phyloP scores from a whole-genome alignment of 2,888 invertebrate species.

The Harmothoe impar region DNA sequence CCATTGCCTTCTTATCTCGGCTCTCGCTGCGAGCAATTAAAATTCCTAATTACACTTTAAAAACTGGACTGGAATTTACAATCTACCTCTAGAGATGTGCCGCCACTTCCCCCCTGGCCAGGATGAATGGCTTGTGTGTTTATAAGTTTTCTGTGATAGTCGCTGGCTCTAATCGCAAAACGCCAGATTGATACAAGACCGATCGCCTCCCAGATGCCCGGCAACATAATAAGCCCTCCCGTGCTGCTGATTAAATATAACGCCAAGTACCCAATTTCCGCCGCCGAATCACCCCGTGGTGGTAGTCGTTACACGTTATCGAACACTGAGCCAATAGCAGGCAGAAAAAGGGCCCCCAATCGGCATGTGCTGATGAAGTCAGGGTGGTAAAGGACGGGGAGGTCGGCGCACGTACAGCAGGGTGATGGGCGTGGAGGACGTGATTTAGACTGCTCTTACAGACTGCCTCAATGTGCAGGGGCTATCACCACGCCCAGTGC shows the following conservation, averaged over 20 bases:
- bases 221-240: not conserved
- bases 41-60: not conserved
- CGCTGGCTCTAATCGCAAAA: not conserved
- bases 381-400: not conserved
- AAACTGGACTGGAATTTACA: not conserved
- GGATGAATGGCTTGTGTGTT: not conserved
- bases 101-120: not conserved
- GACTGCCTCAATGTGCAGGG: too few relatives aligned
- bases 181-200: slow-evolving; percentile 35
- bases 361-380: not conserved
- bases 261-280: slow-evolving; percentile 3
- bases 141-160: not conserved
- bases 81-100: not conserved
- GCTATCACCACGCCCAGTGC: too few relatives aligned
- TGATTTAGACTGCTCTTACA: not conserved
- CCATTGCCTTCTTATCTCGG: not conserved
- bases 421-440: not conserved
- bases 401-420: too few relatives aligned
- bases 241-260: slow-evolving; percentile 36
- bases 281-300: not conserved
- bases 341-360: slow-evolving; percentile 25
- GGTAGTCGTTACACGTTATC: slow-evolving; percentile 34
- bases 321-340: not conserved
- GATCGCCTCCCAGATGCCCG: not conserved
- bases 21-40: not conserved